Evolutionary conservation across 2,113 vertebrate species (phyloP).

Genomic region (Crotalus viridis): DNA sequence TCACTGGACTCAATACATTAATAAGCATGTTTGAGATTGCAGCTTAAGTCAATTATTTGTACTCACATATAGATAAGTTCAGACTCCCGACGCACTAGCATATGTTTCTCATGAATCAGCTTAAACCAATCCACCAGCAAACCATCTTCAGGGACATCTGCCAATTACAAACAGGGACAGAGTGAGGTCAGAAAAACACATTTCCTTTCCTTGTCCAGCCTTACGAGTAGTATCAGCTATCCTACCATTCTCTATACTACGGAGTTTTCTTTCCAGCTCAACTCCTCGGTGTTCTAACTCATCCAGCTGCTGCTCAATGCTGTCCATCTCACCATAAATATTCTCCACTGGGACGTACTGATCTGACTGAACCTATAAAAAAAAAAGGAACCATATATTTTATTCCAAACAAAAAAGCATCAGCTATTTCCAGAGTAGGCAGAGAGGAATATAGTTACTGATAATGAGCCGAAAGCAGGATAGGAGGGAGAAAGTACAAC

Average conservation of each 20-base stretch:
- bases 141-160: constrained; percentile 82
- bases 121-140: constrained; percentile 89
- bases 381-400: neutral
- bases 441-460: neutral
- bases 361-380: constrained; percentile 83
- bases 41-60: neutral
- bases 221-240: neutral
- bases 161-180: constrained; percentile 41
- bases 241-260: constrained; percentile 75
- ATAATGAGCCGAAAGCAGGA: neutral
- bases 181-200: constrained; percentile 18
- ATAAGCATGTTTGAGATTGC: neutral
- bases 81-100: constrained; percentile 79
- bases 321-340: constrained; percentile 79
- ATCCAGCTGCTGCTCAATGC: constrained; percentile 80
- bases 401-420: neutral
- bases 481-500: neutral
- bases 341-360: constrained; percentile 78
- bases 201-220: neutral
- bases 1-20: neutral
- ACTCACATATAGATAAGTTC: constrained; percentile 92
- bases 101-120: constrained; percentile 85
- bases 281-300: constrained; percentile 83
- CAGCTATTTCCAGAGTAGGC: neutral
- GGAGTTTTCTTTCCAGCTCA: constrained; percentile 82